Evolutionary conservation across 2,888 invertebrate genomes (phyloP).

Genomic region (Meteorus colon): DNA sequence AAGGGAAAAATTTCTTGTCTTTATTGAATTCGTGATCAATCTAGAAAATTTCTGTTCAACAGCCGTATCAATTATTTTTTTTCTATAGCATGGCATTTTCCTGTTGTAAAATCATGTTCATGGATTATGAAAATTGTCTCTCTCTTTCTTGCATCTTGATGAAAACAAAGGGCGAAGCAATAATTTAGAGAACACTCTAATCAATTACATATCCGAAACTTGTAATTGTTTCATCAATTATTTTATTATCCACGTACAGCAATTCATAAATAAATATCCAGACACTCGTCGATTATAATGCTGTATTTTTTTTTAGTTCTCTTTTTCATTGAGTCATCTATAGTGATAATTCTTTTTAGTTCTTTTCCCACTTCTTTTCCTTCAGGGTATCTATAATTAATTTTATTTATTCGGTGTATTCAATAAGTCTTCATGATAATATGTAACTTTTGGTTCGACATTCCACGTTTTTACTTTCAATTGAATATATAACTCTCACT

Average conservation of each 20-base stretch:
- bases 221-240: constrained; percentile 62
- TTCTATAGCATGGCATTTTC: neutral
- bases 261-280: constrained; percentile 65
- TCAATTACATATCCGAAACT: constrained; percentile 48
- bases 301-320: neutral
- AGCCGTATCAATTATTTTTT: constrained; percentile 1
- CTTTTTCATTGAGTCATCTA: constrained; percentile 43
- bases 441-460: constrained; percentile 44
- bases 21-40: constrained; percentile 54
- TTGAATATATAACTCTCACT: constrained; percentile 27
- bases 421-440: constrained; percentile 58
- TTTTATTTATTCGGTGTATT: constrained; percentile 53
- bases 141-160: constrained; percentile 22
- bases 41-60: constrained; percentile 10
- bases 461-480: constrained; percentile 48
- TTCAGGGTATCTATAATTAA: constrained; percentile 42
- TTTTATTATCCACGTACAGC: constrained; percentile 59
- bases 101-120: constrained; percentile 60
- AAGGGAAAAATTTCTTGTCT: constrained; percentile 58
- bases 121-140: constrained; percentile 29
- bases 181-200: constrained; percentile 60
- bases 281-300: constrained; percentile 58
- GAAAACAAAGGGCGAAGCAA: constrained; percentile 23
- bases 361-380: constrained; percentile 23
- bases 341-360: constrained; percentile 35